A percentile compares a stretch with the other conserved stretches of the same genome.
Evolutionary conservation across 2,888 invertebrate genomes (phyloP).

Genomic region (Rosalia funebris): DNA sequence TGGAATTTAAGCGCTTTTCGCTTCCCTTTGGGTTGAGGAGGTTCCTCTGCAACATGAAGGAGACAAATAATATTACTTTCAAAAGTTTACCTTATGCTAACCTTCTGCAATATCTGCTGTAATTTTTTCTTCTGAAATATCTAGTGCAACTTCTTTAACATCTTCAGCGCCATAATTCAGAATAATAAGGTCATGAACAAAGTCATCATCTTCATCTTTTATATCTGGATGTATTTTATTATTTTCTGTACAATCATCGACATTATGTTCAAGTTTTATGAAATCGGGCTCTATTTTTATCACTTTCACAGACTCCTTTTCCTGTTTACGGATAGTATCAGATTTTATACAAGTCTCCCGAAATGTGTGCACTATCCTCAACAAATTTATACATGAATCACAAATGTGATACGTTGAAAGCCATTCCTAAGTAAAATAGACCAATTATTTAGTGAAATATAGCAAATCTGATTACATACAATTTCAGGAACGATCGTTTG

Average conservation of each 20-base stretch:
- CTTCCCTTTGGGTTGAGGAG: conserved; percentile 20
- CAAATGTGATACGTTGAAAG: conserved; percentile 40
- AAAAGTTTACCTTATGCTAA: not conserved
- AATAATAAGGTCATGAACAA: conserved; percentile 26
- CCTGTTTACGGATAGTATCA: conserved; percentile 36
- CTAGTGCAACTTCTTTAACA: conserved; percentile 21
- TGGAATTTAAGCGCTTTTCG: conserved; percentile 37
- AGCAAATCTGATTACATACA: conserved; percentile 40
- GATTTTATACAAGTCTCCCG: conserved; percentile 47
- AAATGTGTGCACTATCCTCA: conserved; percentile 45
- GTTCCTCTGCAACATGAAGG: not conserved
- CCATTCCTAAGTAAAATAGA: conserved; percentile 42
- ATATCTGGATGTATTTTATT: conserved; percentile 26
- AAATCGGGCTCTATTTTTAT: conserved; percentile 17
- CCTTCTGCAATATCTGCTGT: conserved; percentile 23
- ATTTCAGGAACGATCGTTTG: conserved; percentile 42
- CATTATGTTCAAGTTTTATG: conserved; percentile 11
- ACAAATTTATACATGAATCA: conserved; percentile 44
- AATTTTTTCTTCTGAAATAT: conserved; percentile 24
- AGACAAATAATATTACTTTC: not conserved
- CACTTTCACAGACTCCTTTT: conserved; percentile 14
- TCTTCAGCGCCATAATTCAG: conserved; percentile 19
- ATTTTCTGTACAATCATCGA: conserved; percentile 11
- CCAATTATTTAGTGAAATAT: too few relatives aligned
- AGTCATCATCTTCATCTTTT: conserved; percentile 30